A percentile compares a stretch with the other conserved stretches of the same genome.
Conservation (phyloP, 2,888 invertebrate genomes). For the Steinernema hermaphroditum region DNA sequence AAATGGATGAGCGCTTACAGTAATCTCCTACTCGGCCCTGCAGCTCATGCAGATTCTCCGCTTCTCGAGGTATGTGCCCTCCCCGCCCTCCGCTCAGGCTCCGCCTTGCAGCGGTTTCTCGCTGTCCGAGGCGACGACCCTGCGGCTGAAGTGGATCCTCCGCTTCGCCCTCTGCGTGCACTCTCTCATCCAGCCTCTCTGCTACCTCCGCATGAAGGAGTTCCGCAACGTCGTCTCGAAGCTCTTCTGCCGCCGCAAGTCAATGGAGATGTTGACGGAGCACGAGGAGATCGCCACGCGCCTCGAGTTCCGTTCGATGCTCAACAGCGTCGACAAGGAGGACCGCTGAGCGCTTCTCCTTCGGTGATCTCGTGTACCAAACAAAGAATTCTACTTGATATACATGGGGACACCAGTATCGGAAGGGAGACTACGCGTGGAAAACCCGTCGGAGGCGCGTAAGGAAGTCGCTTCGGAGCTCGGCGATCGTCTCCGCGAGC, state of each 20-base stretch:
- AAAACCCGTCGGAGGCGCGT: not conserved
- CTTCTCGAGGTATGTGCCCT: conserved; percentile 30
- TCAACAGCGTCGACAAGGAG: not conserved
- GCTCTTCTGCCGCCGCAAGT: not conserved
- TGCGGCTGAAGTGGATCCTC: conserved; percentile 23
- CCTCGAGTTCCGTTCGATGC: conserved; percentile 3
- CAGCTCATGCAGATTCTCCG: conserved; percentile 49
- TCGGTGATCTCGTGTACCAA: not conserved
- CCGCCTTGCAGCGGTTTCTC: not conserved
- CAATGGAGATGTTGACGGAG: not conserved
- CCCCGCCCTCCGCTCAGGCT: not conserved
- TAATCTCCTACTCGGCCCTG: conserved; percentile 48
- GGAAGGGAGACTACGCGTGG: not conserved
- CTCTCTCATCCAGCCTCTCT: conserved; percentile 55
- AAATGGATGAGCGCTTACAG: too few species aligned
- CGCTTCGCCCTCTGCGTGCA: conserved; percentile 42
- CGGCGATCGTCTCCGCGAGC: not conserved
- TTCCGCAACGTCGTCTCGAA: conserved; percentile 45
- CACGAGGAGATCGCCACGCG: not conserved
- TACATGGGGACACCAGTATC: too few species aligned
- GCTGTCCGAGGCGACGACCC: not conserved
- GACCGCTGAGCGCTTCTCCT: not conserved
- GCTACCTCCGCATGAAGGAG: conserved; percentile 56
- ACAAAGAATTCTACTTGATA: not conserved
- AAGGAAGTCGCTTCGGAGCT: not conserved